Conservation (phyloP, 2,797 vertebrate species). For the Pteropus rufus region DNA sequence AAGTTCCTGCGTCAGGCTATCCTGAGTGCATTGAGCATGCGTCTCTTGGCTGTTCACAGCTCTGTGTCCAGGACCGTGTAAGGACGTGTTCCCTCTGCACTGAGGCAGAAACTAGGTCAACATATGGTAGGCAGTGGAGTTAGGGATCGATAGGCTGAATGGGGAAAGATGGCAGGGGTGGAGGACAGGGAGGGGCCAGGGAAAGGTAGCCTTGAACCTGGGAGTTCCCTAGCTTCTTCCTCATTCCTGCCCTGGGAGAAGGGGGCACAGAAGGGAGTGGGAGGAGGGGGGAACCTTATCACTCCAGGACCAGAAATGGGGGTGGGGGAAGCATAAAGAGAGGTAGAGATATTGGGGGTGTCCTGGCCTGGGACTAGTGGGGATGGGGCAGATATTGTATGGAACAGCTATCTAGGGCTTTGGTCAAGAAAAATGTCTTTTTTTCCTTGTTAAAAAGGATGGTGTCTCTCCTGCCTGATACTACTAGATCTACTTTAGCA, state of each 20-base stretch:
- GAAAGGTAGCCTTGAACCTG: neutral
- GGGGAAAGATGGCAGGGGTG: neutral
- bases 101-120: slow-evolving; percentile 37
- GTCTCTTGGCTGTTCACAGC: accelerated
- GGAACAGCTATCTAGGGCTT: neutral
- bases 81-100: neutral
- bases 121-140: neutral
- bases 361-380: neutral
- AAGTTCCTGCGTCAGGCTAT: accelerated
- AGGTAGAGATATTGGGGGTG: neutral
- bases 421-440: neutral
- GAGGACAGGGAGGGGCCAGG: neutral
- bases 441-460: neutral
- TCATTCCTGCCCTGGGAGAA: neutral
- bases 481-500: neutral
- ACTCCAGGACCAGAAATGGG: neutral
- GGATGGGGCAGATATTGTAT: neutral
- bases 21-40: accelerated
- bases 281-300: neutral
- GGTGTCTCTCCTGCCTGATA: neutral
- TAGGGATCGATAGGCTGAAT: neutral
- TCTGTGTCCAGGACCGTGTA: neutral
- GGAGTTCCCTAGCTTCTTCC: neutral
- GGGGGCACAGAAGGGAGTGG: neutral
- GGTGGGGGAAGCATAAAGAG: neutral